Evolutionary conservation across 2,113 vertebrate species (phyloP).

Genomic region (Zapornia atra): DNA sequence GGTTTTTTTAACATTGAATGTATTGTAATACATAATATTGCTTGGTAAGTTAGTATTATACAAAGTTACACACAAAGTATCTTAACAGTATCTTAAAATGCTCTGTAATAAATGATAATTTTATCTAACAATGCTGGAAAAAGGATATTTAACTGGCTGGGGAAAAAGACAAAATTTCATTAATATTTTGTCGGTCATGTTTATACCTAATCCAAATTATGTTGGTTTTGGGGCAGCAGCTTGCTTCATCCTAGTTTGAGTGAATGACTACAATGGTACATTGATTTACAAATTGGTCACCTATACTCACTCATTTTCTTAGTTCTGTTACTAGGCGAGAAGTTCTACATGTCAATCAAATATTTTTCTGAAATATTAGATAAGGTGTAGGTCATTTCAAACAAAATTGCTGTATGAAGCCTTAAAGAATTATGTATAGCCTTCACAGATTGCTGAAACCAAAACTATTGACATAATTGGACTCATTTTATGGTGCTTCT

Average conservation of each 20-base stretch:
- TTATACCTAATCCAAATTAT: neutral
- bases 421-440: neutral
- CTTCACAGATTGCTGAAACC: neutral
- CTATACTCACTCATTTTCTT: neutral
- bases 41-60: neutral
- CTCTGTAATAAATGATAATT: neutral
- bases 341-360: neutral
- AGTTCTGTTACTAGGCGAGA: neutral
- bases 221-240: neutral
- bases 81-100: neutral
- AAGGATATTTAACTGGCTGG: neutral
- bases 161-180: neutral
- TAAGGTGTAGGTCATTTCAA: neutral
- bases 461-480: neutral
- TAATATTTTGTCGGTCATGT: neutral
- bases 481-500: neutral
- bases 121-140: neutral
- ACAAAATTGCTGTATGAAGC: neutral
- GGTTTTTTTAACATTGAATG: neutral
- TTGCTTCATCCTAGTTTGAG: neutral
- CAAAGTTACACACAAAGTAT: neutral
- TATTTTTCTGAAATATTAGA: neutral
- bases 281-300: neutral
- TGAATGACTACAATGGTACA: neutral
- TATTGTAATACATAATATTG: neutral